Base-by-base conservation (phyloP, 2,888 invertebrate species). In the Liposcelis brunnea region DNA sequence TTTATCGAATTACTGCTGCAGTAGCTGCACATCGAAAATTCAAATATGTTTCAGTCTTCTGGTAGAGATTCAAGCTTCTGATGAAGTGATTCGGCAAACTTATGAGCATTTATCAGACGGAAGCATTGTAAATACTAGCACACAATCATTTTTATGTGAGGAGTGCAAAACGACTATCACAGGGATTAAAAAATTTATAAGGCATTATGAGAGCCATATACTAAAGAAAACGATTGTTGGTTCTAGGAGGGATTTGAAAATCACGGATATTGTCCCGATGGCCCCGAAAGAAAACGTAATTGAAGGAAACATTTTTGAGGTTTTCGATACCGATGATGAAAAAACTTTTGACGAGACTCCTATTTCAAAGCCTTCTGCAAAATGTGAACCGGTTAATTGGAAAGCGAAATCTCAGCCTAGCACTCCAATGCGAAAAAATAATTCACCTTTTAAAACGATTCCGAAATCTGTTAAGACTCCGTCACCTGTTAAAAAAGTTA, bases 31-130 rank as follows among this genome's bases (percentile, higher is more conserved):
- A n/a, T 18, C 21, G 10, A 40, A 40, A 21, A 21, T 40, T 10
- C 15, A 40, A n/a, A n/a, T 40, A 21, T 40, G 40, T 18, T 40
- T 40, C 19, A 40, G 40, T 11, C 40, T 40, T 14, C 19, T 40
- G 40, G 21, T 40, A n/a, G 40, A 40, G 16, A 14, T 40, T 18
- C 40, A 40, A 18, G 40, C 40, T 6, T 14, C 40, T 40, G 40
- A 40, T 18, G 40, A 18, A 19, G 40, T 40, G 6, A n/a, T 19
- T 10, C 7, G 40, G 16, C n/a, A 19, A 16, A 40, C 40, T 5
- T 40, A 18, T 40, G 15, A 16, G 12, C 19, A 40, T 16, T n/a
- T 12, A 14, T 10, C 40, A 19, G 40, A 40, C 4, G 40, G 19
- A 12, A 11, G 6, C 19, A 14, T 18, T 3, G 40, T 40, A 7